A percentile compares a stretch with the other conserved stretches of the same genome.
These are phyloP conservation scores for Sorex fumeus DNA, from an alignment of 2,113 vertebrate genomes.

Conservation along the genomic window DNA sequence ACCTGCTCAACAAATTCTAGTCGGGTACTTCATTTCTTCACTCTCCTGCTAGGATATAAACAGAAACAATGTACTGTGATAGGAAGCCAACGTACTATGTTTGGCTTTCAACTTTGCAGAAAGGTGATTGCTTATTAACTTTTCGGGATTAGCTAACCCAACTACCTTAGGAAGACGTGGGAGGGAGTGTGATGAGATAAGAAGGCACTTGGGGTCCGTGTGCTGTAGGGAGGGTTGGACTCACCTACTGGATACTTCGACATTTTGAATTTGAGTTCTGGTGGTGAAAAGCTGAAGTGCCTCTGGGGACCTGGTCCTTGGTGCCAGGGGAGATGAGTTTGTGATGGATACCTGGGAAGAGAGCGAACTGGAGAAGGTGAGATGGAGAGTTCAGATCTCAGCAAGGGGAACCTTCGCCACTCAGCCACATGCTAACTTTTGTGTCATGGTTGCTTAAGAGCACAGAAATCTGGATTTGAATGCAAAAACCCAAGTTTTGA, in stretches of 20 bases:
- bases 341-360: background rate
- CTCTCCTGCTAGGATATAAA: background rate
- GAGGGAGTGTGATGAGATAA: background rate
- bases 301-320: background rate
- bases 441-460: background rate
- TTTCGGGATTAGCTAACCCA: background rate
- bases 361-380: too few relatives aligned
- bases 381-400: background rate
- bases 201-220: background rate
- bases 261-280: constrained; percentile 29
- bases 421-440: background rate
- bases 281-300: background rate
- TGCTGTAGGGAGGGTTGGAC: background rate
- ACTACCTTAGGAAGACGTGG: background rate
- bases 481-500: background rate
- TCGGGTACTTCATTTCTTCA: background rate
- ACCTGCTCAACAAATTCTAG: background rate
- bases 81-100: too few relatives aligned
- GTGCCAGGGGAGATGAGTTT: background rate
- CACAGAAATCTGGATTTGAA: constrained; percentile 8
- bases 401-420: background rate
- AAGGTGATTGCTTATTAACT: background rate
- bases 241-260: background rate
- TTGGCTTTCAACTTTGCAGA: background rate
- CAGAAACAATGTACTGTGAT: background rate